phyloP scores from a whole-genome alignment of 2,888 invertebrate genomes.

The Agapetus fuscipes region DNA sequence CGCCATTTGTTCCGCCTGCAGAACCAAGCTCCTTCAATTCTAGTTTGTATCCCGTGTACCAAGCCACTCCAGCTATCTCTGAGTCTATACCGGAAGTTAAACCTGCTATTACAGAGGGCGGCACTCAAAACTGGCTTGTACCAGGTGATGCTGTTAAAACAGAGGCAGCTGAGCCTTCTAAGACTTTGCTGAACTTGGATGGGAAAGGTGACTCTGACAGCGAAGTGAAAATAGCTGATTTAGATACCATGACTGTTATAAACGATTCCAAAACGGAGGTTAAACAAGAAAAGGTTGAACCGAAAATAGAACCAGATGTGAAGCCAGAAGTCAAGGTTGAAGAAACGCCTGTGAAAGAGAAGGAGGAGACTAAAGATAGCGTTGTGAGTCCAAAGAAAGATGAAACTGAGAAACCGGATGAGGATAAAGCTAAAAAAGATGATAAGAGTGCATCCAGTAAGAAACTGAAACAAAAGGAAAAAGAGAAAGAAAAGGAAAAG shows the following conservation, averaged over 20 bases:
- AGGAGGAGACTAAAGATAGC: constrained; percentile 11
- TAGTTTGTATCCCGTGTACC: constrained; percentile 31
- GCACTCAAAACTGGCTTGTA: constrained; percentile 39
- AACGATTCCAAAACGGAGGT: constrained; percentile 13
- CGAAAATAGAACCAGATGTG: constrained; percentile 17
- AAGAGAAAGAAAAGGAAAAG: constrained; percentile 24
- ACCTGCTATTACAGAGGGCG: constrained; percentile 22
- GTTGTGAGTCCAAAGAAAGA: constrained; percentile 22
- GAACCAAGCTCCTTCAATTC: constrained; percentile 17
- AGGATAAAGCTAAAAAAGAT: constrained; percentile 26
- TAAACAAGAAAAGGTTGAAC: constrained; percentile 32
- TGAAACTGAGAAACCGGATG: constrained; percentile 19
- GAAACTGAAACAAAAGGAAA: constrained; percentile 31
- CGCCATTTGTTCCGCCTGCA: constrained; percentile 24
- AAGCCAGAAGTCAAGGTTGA: background rate
- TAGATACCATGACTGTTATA: constrained; percentile 41
- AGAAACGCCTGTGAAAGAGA: constrained; percentile 5
- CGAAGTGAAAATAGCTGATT: constrained; percentile 43
- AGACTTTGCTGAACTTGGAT: constrained; percentile 3
- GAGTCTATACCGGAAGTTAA: constrained; percentile 1
- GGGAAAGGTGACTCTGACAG: constrained; percentile 41
- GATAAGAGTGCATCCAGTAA: no score
- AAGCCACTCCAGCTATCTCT: constrained; percentile 20
- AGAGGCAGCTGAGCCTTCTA: constrained; percentile 22
- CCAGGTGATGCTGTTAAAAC: constrained; percentile 31